Evolutionary conservation across 2,113 vertebrate species (phyloP), one percentile per base, ranked within the genome.

Genomic region (Neogobius melanostomus): DNA sequence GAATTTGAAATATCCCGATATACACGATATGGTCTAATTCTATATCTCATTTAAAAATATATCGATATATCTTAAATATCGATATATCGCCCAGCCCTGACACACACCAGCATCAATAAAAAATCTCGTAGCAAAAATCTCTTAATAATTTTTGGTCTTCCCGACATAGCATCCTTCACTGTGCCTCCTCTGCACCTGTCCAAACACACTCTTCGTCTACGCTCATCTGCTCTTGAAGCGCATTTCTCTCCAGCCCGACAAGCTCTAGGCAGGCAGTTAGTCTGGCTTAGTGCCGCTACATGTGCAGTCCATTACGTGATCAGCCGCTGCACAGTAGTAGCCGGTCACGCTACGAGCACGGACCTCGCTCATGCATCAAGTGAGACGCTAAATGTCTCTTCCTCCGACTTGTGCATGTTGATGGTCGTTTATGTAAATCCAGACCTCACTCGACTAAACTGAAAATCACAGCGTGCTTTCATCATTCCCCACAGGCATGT

Each of bases 251-350:
- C 53, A 5, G 11, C 42, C 11, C 14, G 57, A 15, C 8, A 64
- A 16, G 54, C 62, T 56, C 44, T n/a, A 17, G 61, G 45, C 45
- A n/a, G 10, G 16, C 21, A 54, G 59, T 72, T 28, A 42, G 57
- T 5, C 48, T 9, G 17, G 43, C 67, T 74, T 77, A 59, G 52
- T 60, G 0, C 28, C 52, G 56, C n/a, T 42, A 14, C 75, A 69
- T 56, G 6, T 82, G 57, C 10, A 36, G 50, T 17, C 74, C n/a
- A 36, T 76, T 21, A 59, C 56, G 21, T 57, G n/a, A 65, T 69
- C 61, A 68, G 72, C 28, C 6, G 64, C 70, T 51, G 62, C 61
- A 66, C 36, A 60, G 74, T 71, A 71, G 80, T 42, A 42, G 16
- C 59, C 49, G 70, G n/a, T 16, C 12, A 45, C 44, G 66, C 2